These are phyloP conservation scores for Rhodinocichla rosea DNA, from an alignment of 2,113 vertebrate genomes.

Conservation along the genomic window DNA sequence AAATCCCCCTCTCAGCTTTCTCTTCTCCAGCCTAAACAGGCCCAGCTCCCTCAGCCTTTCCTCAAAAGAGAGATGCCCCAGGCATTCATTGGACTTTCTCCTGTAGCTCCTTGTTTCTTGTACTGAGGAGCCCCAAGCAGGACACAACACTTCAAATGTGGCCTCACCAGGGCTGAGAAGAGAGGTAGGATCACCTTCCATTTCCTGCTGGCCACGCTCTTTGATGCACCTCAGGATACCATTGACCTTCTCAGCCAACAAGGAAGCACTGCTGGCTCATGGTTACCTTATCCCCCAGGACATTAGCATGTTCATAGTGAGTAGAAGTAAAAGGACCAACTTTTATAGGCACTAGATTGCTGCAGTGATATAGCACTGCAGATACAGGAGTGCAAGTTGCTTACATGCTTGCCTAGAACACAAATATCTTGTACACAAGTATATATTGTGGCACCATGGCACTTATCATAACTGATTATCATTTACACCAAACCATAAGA, in stretches of 20 bases:
- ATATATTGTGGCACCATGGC: too few relatives aligned
- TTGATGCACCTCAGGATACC: too few relatives aligned
- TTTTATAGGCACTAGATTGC: neutral
- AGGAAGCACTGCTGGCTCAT: neutral
- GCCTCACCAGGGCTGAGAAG: neutral
- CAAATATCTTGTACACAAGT: neutral
- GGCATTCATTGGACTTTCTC: neutral
- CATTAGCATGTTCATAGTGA: neutral
- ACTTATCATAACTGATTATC: too few relatives aligned
- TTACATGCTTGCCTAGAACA: neutral
- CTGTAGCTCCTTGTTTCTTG: neutral
- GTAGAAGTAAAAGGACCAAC: neutral
- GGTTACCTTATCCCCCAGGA: too few relatives aligned
- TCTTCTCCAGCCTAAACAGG: neutral
- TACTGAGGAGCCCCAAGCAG: neutral
- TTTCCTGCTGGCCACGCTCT: too few relatives aligned
- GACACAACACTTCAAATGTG: neutral
- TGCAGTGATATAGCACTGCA: neutral
- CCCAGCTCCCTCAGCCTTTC: neutral
- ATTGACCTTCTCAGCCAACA: neutral
- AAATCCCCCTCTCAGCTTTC: neutral
- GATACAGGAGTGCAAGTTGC: neutral
- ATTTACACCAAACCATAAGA: neutral
- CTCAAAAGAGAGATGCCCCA: neutral
- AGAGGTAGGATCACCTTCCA: too few relatives aligned